phyloP scores from a whole-genome alignment of 2,888 invertebrate genomes.

The Meteorus cinctellus region DNA sequence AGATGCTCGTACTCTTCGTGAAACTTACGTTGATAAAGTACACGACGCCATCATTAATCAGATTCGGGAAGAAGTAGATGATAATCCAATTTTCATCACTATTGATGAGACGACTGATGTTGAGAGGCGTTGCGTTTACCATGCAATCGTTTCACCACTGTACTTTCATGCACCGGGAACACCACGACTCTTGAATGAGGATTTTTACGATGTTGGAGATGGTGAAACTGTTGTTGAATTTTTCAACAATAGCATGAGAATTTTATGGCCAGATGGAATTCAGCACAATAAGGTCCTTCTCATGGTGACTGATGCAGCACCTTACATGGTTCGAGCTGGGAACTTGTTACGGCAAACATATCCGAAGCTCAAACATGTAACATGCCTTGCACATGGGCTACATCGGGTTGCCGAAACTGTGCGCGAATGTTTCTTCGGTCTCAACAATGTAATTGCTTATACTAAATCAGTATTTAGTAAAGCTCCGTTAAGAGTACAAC shows the following conservation, averaged over 20 bases:
- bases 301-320: constrained; percentile 25
- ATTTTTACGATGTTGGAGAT: neutral
- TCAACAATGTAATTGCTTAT: too few relatives aligned
- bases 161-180: neutral
- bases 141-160: constrained; percentile 19
- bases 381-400: constrained; percentile 29
- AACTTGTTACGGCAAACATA: neutral
- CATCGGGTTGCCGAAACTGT: constrained; percentile 27
- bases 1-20: constrained; percentile 14
- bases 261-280: constrained; percentile 10
- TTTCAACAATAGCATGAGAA: neutral
- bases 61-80: constrained; percentile 20
- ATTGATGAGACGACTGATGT: constrained; percentile 31
- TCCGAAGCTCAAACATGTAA: constrained; percentile 18
- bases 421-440: neutral
- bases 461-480: too few relatives aligned
- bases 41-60: neutral
- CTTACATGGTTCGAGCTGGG: constrained; percentile 24
- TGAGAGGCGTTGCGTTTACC: neutral
- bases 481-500: too few relatives aligned
- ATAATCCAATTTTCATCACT: constrained; percentile 16
- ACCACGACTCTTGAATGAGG: constrained; percentile 18
- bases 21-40: constrained; percentile 18
- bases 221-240: constrained; percentile 6
- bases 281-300: constrained; percentile 20